Evolutionary conservation across 2,113 vertebrate species (phyloP), one percentile per base, ranked within the genome.

Genomic region (Sinocyclocheilus anophthalmus): DNA sequence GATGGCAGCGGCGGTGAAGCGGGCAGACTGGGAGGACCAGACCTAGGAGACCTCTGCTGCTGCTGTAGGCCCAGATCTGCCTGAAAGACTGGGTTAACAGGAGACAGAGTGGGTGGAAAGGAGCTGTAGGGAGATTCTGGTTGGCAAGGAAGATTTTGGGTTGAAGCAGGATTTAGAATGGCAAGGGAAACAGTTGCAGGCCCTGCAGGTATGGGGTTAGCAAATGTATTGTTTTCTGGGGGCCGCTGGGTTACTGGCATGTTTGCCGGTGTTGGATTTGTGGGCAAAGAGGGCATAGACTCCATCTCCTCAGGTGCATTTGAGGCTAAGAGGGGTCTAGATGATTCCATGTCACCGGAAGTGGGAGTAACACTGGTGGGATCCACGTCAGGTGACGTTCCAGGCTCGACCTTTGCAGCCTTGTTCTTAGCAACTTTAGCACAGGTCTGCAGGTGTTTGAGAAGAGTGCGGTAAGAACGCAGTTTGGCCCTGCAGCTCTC

Each of bases 381-480:
- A 73, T 50, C 37, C 33, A 83, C 0, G 88, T 90, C 30, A 92
- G 92, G 88, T 87, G 91, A 65, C 88, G 89, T 12, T 50, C 4
- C 86, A 84, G 89, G 75, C 8, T 83, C 92, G 57, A 91, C 70
- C 0, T 92, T 94, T 26, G 45, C 42, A n/a, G 89, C 70, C 0
- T 95, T 94, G 89, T 92, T 92, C 76, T 94, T 92, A 59, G 95
- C 57, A 14, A 96, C 94, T 91, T 97, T 97, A 4, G 96, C 96
- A 67, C 98, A 99, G 84, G 97, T 96, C 88, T 98, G 97, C 55
- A 99, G 93, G 92, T 99, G 98, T 88, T 97, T 97, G 93, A 99
- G 96, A 86, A 99, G 96, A 0, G 97, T 97, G 6, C 96, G 96
- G 88, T 98, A 96, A 0, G 97, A 97, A 11, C 96, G 96, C 90